phyloP scores from a whole-genome alignment of 2,797 vertebrate genomes.

The Pseudotriccus pelzelni region DNA sequence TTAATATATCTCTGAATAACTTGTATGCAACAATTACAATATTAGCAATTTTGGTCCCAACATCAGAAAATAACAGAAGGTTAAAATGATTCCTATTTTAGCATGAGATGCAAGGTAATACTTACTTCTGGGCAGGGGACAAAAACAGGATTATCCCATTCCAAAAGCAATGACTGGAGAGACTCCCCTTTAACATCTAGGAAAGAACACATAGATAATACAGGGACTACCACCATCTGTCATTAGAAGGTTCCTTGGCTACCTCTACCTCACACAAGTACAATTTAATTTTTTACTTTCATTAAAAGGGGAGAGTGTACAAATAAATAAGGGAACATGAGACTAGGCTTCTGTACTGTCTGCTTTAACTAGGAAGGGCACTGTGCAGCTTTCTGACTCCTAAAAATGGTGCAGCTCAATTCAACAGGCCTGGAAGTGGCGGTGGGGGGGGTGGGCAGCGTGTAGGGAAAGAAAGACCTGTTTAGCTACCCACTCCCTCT shows the following conservation, averaged over 20 bases:
- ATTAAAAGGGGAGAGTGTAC: neutral
- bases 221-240: neutral
- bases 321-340: neutral
- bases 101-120: neutral
- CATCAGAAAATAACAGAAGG: neutral
- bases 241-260: neutral
- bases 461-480: neutral
- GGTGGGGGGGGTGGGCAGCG: fast-evolving
- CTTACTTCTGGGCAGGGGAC: constrained; percentile 84
- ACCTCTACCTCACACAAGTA: neutral
- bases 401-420: neutral
- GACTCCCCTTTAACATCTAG: constrained; percentile 71
- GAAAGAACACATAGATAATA: neutral
- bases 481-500: constrained; percentile 5
- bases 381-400: neutral
- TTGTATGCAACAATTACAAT: neutral
- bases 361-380: neutral
- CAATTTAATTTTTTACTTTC: neutral
- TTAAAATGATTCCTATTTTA: neutral
- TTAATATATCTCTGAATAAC: neutral
- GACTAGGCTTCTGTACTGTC: neutral
- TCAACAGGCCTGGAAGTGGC: neutral
- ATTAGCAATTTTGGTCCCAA: neutral
- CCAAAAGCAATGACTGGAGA: constrained; percentile 84
- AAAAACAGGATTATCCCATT: constrained; percentile 96